Evolutionary conservation across 37 sponge, comb jelly and placozoan genomes (phyloP).

Genomic region (Cliona cf. orientalis): DNA sequence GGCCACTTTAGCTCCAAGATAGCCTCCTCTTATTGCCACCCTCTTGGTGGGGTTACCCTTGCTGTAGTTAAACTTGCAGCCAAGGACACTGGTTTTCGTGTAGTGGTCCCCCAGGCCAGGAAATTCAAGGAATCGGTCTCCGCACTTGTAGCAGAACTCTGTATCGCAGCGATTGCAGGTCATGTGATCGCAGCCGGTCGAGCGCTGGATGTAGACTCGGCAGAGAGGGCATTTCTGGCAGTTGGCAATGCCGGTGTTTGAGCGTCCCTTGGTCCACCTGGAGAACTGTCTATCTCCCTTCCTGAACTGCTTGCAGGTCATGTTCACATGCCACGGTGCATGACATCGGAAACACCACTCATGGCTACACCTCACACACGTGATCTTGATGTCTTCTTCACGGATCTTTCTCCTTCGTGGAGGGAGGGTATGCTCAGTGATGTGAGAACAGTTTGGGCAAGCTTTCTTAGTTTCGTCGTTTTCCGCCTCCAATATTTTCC

Average conservation of each 20-base stretch:
- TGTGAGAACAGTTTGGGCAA: conserved; percentile 64
- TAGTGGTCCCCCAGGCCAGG: conserved; percentile 64
- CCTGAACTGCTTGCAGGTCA: conserved; percentile 53
- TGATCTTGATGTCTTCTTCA: conserved; percentile 59
- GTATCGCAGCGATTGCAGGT: conserved; percentile 73
- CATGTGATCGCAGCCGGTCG: conserved; percentile 85
- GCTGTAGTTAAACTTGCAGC: conserved; percentile 71
- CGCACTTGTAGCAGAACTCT: conserved; percentile 87
- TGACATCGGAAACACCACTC: conserved; percentile 90
- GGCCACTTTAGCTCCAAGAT: conserved; percentile 54
- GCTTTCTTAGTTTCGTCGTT: conserved; percentile 40
- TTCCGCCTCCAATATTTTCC: conserved; percentile 9
- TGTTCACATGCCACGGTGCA: conserved; percentile 82
- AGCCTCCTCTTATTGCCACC: conserved; percentile 46
- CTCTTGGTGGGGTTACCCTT: conserved; percentile 21
- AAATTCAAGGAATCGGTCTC: conserved; percentile 26
- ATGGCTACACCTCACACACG: conserved; percentile 48
- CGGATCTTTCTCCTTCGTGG: neutral
- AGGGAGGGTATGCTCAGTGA: conserved; percentile 57
- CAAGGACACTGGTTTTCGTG: conserved; percentile 39
- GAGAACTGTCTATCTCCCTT: conserved; percentile 65
- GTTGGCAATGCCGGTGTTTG: conserved; percentile 46
- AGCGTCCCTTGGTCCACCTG: conserved; percentile 49
- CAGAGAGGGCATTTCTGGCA: conserved; percentile 82
- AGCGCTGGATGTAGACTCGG: conserved; percentile 72